These are phyloP conservation scores for Tragulus kanchil DNA, from an alignment of 2,113 vertebrate genomes.

Conservation along the genomic window DNA sequence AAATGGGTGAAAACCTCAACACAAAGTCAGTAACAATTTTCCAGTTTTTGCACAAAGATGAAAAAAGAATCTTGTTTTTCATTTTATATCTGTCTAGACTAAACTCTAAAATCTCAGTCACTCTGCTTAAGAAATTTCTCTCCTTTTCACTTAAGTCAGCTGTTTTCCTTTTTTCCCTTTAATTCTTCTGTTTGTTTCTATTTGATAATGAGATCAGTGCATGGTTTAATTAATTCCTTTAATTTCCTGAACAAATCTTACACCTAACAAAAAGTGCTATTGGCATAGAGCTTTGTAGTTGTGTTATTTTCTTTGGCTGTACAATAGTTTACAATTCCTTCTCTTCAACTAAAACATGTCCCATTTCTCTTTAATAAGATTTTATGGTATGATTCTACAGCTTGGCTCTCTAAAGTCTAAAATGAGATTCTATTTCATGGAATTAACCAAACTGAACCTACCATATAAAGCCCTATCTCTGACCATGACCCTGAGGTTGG, in stretches of 20 bases:
- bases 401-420: neutral
- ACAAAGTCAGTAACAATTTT: neutral
- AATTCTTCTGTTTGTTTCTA: neutral
- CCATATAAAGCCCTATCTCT: neutral
- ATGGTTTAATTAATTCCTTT: constrained; percentile 39
- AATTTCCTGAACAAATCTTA: constrained; percentile 25
- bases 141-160: neutral
- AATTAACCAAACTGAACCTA: neutral
- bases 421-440: neutral
- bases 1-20: neutral
- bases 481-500: neutral
- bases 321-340: neutral
- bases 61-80: neutral
- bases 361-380: neutral
- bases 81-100: neutral
- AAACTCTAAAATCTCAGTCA: neutral
- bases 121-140: neutral
- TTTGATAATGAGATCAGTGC: neutral
- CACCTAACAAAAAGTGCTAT: neutral
- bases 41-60: neutral
- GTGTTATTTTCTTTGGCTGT: neutral
- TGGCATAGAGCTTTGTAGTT: neutral
- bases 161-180: neutral
- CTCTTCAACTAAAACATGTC: neutral
- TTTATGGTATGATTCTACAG: neutral